A percentile compares a stretch with the other conserved stretches of the same genome.
Conservation (phyloP, 2,888 invertebrate species). For the Trachelus tabidus region DNA sequence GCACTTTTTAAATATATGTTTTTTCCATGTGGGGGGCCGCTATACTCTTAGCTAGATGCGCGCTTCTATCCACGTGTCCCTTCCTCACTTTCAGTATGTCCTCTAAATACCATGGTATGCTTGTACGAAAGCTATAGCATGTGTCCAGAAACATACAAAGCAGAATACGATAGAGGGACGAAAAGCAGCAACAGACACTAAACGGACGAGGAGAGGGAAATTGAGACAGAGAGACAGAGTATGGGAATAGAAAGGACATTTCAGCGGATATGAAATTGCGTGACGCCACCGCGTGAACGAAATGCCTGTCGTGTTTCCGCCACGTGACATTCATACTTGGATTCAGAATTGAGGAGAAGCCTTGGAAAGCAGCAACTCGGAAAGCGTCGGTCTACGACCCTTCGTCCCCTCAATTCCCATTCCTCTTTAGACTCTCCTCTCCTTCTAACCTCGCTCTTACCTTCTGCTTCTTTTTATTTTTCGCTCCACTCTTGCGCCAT, state of each 20-base stretch:
- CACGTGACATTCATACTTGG: conserved; percentile 45
- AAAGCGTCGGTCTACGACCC: too few species aligned
- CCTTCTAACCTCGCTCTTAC: too few species aligned
- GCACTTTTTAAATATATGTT: not conserved
- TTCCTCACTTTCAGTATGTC: not conserved
- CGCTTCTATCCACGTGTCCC: not conserved
- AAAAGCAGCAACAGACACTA: too few species aligned
- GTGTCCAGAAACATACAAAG: too few species aligned
- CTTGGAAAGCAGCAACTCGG: conserved; percentile 26
- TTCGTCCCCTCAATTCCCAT: too few species aligned
- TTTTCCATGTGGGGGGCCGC: not conserved
- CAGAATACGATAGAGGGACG: too few species aligned
- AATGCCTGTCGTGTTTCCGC: conserved; percentile 42
- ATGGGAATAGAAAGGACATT: conserved; percentile 9
- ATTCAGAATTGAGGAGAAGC: conserved; percentile 20
- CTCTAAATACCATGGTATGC: too few species aligned
- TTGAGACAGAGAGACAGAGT: not conserved
- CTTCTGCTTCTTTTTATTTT: too few species aligned
- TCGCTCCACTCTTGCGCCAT: too few species aligned
- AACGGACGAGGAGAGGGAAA: not conserved
- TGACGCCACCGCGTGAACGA: conserved; percentile 47
- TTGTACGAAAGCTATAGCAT: too few species aligned
- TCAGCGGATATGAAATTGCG: conserved; percentile 47
- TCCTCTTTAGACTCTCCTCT: too few species aligned
- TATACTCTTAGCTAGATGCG: not conserved